Conservation (phyloP, 2,888 invertebrate genomes). For the Kryphioiulus occultus region DNA sequence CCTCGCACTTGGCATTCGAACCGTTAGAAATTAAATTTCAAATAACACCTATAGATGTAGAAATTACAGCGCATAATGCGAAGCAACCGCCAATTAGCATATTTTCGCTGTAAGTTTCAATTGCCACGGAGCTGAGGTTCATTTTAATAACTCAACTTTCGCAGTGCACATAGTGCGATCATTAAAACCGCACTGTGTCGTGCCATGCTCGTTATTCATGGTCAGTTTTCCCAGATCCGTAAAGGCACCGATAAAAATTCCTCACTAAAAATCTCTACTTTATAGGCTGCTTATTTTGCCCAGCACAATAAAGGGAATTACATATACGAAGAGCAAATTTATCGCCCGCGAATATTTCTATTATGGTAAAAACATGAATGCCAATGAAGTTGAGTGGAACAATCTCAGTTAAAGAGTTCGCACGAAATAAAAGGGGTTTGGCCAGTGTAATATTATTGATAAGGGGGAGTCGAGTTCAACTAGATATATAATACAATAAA, state of each 20-base stretch:
- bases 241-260: neutral
- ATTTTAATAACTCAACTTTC: neutral
- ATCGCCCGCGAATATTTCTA: constrained; percentile 3
- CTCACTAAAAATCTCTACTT: neutral
- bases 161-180: neutral
- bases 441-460: constrained; percentile 14
- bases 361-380: constrained; percentile 23
- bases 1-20: neutral
- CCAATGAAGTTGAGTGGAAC: constrained; percentile 23
- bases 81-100: constrained; percentile 5
- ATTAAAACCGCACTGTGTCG: neutral
- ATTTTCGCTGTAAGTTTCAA: neutral
- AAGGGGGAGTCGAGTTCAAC: constrained; percentile 15
- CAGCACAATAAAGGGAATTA: neutral
- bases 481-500: constrained; percentile 23
- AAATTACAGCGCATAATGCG: neutral
- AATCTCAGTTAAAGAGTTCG: constrained; percentile 12
- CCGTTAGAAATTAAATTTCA: neutral
- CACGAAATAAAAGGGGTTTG: constrained; percentile 23
- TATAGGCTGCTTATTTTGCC: neutral
- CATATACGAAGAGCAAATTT: constrained; percentile 12
- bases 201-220: neutral
- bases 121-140: neutral
- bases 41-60: neutral
- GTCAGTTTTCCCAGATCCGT: neutral